phyloP scores from a whole-genome alignment of 1,140 invertebrate species.

The Bombus confusus region DNA sequence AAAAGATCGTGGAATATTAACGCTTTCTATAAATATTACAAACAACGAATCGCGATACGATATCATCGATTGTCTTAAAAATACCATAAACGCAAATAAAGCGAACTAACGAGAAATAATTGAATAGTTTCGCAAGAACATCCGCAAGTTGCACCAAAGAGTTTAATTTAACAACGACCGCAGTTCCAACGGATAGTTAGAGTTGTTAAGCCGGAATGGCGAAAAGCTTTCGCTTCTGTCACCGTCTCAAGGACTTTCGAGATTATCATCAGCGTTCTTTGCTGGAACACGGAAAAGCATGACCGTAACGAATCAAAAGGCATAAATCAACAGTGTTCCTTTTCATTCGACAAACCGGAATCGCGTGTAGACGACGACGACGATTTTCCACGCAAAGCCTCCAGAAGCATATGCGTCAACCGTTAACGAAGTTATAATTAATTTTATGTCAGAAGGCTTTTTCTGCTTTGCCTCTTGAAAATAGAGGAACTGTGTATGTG shows the following conservation, averaged over 20 bases:
- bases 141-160: neutral
- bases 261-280: slow-evolving; percentile 50
- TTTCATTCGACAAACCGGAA: slow-evolving; percentile 1
- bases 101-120: neutral
- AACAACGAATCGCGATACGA: neutral
- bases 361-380: slow-evolving; percentile 22
- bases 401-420: slow-evolving; percentile 2
- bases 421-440: slow-evolving; percentile 66
- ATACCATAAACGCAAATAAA: neutral
- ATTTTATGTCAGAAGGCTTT: slow-evolving; percentile 34
- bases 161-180: neutral
- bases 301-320: slow-evolving; percentile 2
- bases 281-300: neutral
- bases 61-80: neutral
- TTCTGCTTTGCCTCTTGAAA: neutral
- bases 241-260: slow-evolving; percentile 2
- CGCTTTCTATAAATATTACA: neutral
- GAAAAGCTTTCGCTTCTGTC: slow-evolving; percentile 11
- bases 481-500: slow-evolving; percentile 1
- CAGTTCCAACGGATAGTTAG: neutral
- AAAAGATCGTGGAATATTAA: too few relatives aligned
- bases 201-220: neutral
- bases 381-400: neutral
- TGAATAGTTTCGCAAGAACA: neutral
- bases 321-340: slow-evolving; percentile 12